A percentile compares a stretch with the other conserved stretches of the same genome.
Evolutionary conservation across 2,113 vertebrate species (phyloP).

Genomic region (Ptilonorhynchus violaceus): DNA sequence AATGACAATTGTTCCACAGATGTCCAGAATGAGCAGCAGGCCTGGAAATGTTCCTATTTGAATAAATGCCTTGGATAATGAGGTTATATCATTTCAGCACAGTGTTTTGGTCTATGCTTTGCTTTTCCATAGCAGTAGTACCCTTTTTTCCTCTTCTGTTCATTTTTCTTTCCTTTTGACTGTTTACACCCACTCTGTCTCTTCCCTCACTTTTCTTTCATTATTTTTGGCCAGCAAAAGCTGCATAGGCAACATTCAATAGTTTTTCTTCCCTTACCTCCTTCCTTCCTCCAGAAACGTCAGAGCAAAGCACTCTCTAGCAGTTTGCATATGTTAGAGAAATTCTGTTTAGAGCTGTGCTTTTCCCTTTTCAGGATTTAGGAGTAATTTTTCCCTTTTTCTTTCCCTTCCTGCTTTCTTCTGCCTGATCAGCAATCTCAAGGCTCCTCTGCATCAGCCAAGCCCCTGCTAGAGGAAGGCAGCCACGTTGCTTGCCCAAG

Average conservation of each 20-base stretch:
- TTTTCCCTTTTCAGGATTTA: background rate
- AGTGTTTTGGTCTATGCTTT: background rate
- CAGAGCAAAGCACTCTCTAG: background rate
- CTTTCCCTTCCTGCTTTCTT: background rate
- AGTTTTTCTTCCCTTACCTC: background rate
- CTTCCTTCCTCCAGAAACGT: background rate
- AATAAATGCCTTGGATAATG: background rate
- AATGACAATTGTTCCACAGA: background rate
- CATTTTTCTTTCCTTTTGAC: background rate
- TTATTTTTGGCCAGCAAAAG: background rate
- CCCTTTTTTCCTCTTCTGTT: background rate
- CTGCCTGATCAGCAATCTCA: background rate
- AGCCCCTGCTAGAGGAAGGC: background rate
- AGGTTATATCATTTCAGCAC: background rate
- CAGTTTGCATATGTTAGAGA: background rate
- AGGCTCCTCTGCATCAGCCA: background rate
- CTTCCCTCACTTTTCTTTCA: background rate
- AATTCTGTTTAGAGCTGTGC: background rate
- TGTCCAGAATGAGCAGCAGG: background rate
- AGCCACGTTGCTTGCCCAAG: background rate
- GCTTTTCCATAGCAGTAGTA: background rate
- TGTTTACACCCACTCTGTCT: background rate
- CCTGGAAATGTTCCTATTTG: background rate
- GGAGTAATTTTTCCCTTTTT: background rate
- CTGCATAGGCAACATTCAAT: rapidly evolving